phyloP scores from a whole-genome alignment of 2,888 invertebrate genomes.

The Ectemnius continuus region DNA sequence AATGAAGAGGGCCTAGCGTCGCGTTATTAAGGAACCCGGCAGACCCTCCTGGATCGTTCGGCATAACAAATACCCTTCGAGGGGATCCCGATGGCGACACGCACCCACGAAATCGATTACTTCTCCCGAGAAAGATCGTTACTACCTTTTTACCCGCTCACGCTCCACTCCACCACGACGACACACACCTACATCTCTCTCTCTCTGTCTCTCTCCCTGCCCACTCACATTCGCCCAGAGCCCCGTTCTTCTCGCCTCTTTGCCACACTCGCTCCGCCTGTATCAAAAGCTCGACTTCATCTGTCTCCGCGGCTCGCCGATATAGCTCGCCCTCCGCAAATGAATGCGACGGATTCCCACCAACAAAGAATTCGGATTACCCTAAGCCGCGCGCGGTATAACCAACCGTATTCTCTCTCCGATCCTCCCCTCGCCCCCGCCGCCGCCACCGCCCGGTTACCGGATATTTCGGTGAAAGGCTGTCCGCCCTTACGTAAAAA shows the following conservation, averaged over 20 bases:
- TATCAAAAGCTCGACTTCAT: background rate
- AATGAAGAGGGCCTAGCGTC: slow-evolving; percentile 61
- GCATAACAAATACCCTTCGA: slow-evolving; percentile 50
- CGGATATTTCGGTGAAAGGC: too few species aligned
- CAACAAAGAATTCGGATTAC: slow-evolving; percentile 49
- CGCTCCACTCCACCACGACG: background rate
- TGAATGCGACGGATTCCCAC: slow-evolving; percentile 31
- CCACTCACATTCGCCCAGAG: background rate
- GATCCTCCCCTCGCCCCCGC: too few species aligned
- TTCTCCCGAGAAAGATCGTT: slow-evolving; percentile 16
- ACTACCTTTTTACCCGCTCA: slow-evolving; percentile 17
- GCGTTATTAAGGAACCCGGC: slow-evolving; percentile 57
- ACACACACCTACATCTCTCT: too few species aligned
- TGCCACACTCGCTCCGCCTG: background rate
- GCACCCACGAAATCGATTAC: slow-evolving; percentile 43
- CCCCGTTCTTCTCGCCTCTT: background rate
- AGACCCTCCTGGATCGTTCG: slow-evolving; percentile 46
- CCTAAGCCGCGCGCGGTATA: background rate
- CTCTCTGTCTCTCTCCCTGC: too few species aligned
- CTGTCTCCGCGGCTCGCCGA: background rate
- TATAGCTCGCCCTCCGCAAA: background rate
- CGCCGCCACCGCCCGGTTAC: too few species aligned
- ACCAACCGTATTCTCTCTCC: too few species aligned
- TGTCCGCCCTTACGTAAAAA: background rate
- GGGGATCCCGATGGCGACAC: slow-evolving; percentile 33